A percentile compares a stretch with the other conserved stretches of the same genome.
These are phyloP conservation scores for Plebejus anna DNA, from an alignment of 2,888 invertebrate species.

Conservation along the genomic window DNA sequence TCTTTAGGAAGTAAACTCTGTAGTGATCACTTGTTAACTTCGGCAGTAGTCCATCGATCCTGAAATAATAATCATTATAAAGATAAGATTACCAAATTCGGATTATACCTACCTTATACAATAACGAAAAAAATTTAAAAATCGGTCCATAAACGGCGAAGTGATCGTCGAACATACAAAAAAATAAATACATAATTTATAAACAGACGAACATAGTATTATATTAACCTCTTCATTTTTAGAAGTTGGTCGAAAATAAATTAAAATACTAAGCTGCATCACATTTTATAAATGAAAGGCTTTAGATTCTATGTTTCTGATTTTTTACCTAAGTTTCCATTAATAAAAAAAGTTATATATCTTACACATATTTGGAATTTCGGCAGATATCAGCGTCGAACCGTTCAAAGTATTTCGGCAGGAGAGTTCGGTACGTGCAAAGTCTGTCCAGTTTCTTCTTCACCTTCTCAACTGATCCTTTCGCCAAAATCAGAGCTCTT, in stretches of 20 bases:
- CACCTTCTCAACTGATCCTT: slow-evolving; percentile 42
- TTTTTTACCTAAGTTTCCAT: background rate
- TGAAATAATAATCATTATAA: slow-evolving; percentile 12
- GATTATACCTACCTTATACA: no score
- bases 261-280: no score
- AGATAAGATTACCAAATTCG: background rate
- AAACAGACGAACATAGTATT: background rate
- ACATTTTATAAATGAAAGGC: no score
- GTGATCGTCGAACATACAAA: background rate
- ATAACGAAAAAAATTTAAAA: no score
- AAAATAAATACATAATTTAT: background rate
- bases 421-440: slow-evolving; percentile 46
- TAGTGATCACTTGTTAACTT: slow-evolving; percentile 38
- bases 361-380: slow-evolving; percentile 33
- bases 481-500: slow-evolving; percentile 36
- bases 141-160: no score
- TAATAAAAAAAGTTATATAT: background rate
- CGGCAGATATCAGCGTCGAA: slow-evolving; percentile 32
- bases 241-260: background rate
- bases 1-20: slow-evolving; percentile 35
- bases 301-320: background rate
- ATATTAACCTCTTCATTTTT: background rate
- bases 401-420: slow-evolving; percentile 40
- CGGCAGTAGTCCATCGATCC: slow-evolving; percentile 33
- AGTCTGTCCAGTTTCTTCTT: slow-evolving; percentile 49